Conservation (phyloP, 2,888 invertebrate species). For the Norana najaformis region DNA sequence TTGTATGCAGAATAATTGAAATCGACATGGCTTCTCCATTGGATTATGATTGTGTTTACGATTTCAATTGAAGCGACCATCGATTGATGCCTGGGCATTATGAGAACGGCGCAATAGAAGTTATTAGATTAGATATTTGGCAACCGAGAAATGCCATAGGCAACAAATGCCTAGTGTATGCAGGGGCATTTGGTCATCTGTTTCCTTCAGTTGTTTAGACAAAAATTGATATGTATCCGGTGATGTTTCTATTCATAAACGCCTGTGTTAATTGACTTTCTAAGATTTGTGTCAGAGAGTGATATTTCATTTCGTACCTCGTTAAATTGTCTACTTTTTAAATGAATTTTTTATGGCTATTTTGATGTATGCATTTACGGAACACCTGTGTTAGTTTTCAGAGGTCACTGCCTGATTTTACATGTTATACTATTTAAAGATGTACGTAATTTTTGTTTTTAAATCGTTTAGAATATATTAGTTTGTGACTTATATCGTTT, state of each 20-base stretch:
- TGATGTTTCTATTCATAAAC: not conserved
- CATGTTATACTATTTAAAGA: not conserved
- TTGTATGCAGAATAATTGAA: not conserved
- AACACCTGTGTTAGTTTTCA: not conserved
- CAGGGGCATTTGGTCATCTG: too few relatives aligned
- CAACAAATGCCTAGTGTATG: too few relatives aligned
- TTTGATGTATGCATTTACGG: too few relatives aligned
- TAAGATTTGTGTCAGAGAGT: not conserved
- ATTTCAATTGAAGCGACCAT: too few relatives aligned
- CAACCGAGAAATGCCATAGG: too few relatives aligned
- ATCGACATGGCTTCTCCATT: too few relatives aligned
- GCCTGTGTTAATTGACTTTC: not conserved
- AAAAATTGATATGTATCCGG: not conserved
- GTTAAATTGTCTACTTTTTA: not conserved
- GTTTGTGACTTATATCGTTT: not conserved
- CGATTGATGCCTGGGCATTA: too few relatives aligned
- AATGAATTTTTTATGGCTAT: too few relatives aligned
- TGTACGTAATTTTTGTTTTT: not conserved
- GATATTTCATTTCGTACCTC: not conserved
- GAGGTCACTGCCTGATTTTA: not conserved
- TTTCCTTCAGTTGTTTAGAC: not conserved
- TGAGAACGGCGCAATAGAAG: too few relatives aligned
- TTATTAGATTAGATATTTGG: too few relatives aligned
- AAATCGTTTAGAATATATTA: not conserved
- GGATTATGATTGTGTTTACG: too few relatives aligned